A percentile compares a stretch with the other conserved stretches of the same genome.
Evolutionary conservation across 2,888 invertebrate genomes (phyloP).

Genomic region (Synergus japonicus): DNA sequence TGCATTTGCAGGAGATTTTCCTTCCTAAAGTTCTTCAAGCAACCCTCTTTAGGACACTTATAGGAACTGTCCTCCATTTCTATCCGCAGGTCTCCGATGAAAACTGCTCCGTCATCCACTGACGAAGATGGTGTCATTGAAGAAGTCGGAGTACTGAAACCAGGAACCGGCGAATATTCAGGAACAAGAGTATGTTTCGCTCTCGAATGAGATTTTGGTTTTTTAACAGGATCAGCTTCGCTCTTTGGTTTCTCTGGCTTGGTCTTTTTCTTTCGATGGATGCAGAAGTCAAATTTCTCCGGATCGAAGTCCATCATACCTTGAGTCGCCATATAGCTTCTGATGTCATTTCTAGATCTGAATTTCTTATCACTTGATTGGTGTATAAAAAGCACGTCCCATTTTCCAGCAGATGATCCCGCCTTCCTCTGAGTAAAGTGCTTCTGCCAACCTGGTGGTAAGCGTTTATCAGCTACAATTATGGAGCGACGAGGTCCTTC

Average conservation of each 20-base stretch:
- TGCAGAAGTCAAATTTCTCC: slow-evolving; percentile 81
- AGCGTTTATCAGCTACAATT: slow-evolving; percentile 85
- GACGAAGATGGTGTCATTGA: slow-evolving; percentile 58
- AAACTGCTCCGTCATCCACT: slow-evolving; percentile 70
- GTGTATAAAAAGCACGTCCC: slow-evolving; percentile 88
- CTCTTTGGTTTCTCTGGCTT: slow-evolving; percentile 41
- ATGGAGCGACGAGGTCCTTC: slow-evolving; percentile 77
- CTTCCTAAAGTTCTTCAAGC: slow-evolving; percentile 93
- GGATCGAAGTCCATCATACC: slow-evolving; percentile 78
- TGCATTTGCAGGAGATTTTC: slow-evolving; percentile 95
- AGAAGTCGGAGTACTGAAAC: slow-evolving; percentile 45
- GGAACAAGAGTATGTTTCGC: slow-evolving; percentile 58
- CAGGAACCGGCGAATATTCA: slow-evolving; percentile 48
- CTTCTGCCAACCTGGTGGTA: slow-evolving; percentile 88
- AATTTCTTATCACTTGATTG: slow-evolving; percentile 82
- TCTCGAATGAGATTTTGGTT: slow-evolving; percentile 66
- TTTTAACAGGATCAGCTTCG: slow-evolving; percentile 63
- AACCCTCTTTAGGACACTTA: slow-evolving; percentile 89
- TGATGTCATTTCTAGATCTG: slow-evolving; percentile 81
- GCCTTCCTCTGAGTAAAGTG: slow-evolving; percentile 85
- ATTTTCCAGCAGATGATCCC: slow-evolving; percentile 87
- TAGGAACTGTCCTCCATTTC: slow-evolving; percentile 84
- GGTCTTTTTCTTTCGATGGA: slow-evolving; percentile 77
- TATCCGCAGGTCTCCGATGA: slow-evolving; percentile 77
- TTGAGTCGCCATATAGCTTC: slow-evolving; percentile 77